Conservation (phyloP, 2,888 invertebrate species). For the Spicauda simplicius region DNA sequence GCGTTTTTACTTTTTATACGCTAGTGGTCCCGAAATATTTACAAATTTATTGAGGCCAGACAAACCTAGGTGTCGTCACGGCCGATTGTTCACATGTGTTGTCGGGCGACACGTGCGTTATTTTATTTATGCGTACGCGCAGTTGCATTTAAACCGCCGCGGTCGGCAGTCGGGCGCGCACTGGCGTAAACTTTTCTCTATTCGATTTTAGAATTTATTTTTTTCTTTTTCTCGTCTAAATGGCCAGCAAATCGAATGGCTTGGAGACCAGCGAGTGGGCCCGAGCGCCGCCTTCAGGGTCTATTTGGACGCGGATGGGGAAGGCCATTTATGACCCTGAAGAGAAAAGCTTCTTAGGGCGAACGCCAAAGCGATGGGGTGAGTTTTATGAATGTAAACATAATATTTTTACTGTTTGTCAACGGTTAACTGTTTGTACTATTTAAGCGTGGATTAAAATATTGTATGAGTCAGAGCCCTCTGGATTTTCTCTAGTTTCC, state of each 20-base stretch:
- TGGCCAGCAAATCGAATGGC: conserved; percentile 69
- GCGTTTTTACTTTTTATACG: conserved; percentile 10
- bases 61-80: conserved; percentile 26
- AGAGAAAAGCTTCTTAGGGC: conserved; percentile 71
- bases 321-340: conserved; percentile 68
- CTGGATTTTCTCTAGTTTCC: conserved; percentile 17
- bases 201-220: conserved; percentile 15
- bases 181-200: conserved; percentile 24
- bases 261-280: conserved; percentile 67
- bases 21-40: conserved; percentile 19
- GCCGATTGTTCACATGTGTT: conserved; percentile 34
- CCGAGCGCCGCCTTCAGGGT: conserved; percentile 60
- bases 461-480: conserved; percentile 26
- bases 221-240: conserved; percentile 38
- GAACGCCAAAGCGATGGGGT: conserved; percentile 79
- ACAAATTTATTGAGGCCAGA: conserved; percentile 23
- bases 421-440: not conserved
- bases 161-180: conserved; percentile 48
- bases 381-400: conserved; percentile 47
- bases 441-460: not conserved
- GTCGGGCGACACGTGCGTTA: conserved; percentile 35
- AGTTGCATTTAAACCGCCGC: conserved; percentile 47
- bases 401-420: not conserved
- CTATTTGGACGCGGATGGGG: conserved; percentile 55
- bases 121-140: conserved; percentile 47